A percentile compares a stretch with the other conserved stretches of the same genome.
phyloP scores from a whole-genome alignment of 1,140 invertebrate genomes.

The Aphis craccivora region DNA sequence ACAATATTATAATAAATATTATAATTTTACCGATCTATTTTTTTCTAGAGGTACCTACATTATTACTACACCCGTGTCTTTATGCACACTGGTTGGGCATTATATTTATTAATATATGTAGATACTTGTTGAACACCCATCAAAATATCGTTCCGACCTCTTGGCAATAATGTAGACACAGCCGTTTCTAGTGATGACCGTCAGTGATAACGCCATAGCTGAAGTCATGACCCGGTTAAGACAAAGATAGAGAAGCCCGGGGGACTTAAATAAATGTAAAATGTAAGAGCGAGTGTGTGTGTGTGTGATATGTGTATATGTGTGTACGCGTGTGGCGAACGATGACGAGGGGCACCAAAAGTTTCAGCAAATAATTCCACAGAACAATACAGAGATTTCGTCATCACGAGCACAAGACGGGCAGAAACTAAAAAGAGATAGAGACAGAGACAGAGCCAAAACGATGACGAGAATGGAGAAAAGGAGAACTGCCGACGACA shows the following conservation, averaged over 20 bases:
- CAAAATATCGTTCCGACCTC: not conserved
- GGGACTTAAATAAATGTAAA: slow-evolving; percentile 19
- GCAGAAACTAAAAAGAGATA: not conserved
- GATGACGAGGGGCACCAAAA: slow-evolving; percentile 8
- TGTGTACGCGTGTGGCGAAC: not conserved
- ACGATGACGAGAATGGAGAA: slow-evolving; percentile 4
- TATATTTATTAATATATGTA: not conserved
- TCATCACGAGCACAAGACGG: not conserved
- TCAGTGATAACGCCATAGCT: not conserved
- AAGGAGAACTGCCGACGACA: not conserved
- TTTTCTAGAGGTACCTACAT: not conserved
- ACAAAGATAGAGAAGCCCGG: not conserved
- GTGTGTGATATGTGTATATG: not conserved
- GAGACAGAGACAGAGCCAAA: not conserved
- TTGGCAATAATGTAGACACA: not conserved
- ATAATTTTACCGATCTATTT: not conserved
- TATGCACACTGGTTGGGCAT: not conserved
- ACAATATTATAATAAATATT: not conserved
- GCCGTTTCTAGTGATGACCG: slow-evolving; percentile 17
- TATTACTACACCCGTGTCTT: not conserved
- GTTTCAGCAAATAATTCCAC: not conserved
- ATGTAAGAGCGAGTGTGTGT: not conserved
- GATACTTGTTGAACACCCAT: not conserved
- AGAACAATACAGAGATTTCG: not conserved
- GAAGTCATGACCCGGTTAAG: slow-evolving; percentile 37